phyloP scores from a whole-genome alignment of 2,113 vertebrate species.

The Dasyurus viverrinus region DNA sequence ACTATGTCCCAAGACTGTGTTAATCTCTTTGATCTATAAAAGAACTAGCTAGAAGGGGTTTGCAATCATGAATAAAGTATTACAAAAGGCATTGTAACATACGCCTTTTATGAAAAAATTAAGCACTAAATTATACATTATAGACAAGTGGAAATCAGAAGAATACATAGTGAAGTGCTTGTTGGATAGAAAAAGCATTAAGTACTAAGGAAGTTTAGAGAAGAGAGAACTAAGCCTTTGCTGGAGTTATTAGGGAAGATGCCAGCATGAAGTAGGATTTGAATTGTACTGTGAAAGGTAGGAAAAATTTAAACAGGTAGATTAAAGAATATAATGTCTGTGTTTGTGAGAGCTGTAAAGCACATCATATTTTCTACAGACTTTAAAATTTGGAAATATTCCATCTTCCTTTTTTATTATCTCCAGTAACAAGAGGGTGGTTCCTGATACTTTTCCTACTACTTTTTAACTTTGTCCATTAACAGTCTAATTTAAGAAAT shows the following conservation, averaged over 20 bases:
- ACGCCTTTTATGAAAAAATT: neutral
- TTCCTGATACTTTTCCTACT: neutral
- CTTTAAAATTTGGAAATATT: slow-evolving; percentile 5
- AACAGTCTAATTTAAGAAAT: neutral
- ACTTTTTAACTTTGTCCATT: neutral
- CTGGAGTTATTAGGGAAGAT: neutral
- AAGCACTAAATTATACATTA: neutral
- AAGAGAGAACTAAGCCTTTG: neutral
- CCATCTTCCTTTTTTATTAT: neutral
- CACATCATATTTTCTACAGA: neutral
- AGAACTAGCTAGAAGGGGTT: neutral
- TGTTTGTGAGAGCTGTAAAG: slow-evolving; percentile 17
- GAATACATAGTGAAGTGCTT: neutral
- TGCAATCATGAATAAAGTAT: neutral
- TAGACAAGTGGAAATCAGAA: neutral
- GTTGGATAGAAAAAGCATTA: neutral
- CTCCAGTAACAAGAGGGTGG: neutral
- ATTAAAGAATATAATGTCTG: neutral
- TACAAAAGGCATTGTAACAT: neutral
- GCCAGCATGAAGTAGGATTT: neutral
- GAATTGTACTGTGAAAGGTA: neutral
- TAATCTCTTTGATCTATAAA: neutral
- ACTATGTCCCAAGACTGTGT: neutral
- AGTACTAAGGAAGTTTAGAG: neutral
- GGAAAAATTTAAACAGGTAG: neutral